phyloP scores from a whole-genome alignment of 2,797 vertebrate species.

The Melanotaenia boesemani region DNA sequence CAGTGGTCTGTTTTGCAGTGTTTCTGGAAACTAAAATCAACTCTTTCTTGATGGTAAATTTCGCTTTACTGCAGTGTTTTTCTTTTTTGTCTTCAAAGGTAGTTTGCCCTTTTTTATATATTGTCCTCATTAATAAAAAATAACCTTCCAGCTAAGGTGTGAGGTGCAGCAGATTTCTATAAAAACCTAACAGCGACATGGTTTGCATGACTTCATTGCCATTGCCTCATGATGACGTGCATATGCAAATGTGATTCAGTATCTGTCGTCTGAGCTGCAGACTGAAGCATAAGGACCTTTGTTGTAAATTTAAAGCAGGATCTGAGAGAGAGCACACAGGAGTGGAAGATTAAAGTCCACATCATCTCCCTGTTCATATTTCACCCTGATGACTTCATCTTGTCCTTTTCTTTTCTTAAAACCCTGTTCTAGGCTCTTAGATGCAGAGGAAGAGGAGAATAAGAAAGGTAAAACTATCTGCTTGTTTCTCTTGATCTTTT shows the following conservation, averaged over 20 bases:
- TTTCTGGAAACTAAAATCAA: background rate
- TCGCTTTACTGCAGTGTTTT: background rate
- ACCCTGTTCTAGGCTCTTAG: constrained; percentile 57
- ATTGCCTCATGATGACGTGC: constrained; percentile 17
- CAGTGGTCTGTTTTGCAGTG: constrained; percentile 26
- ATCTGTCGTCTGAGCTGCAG: constrained; percentile 20
- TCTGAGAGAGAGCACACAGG: background rate
- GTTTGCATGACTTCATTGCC: constrained; percentile 71
- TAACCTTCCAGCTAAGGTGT: background rate
- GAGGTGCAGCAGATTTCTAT: constrained; percentile 32
- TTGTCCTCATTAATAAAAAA: background rate
- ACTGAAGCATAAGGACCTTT: constrained; percentile 18
- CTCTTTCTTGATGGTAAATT: background rate
- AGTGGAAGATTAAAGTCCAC: constrained; percentile 1
- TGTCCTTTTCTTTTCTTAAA: constrained; percentile 11
- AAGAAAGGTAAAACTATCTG: constrained; percentile 68
- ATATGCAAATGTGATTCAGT: constrained; percentile 53
- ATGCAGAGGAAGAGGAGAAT: constrained; percentile 67
- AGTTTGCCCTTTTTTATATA: background rate
- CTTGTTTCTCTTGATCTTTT: background rate
- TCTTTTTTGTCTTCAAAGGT: background rate
- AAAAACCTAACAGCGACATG: background rate
- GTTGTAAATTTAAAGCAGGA: constrained; percentile 18
- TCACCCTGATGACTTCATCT: constrained; percentile 33
- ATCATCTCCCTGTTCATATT: constrained; percentile 21